Evolutionary conservation across 2,888 invertebrate genomes (phyloP), one percentile per base, ranked within the genome.

Genomic region (Thalpophila matura): DNA sequence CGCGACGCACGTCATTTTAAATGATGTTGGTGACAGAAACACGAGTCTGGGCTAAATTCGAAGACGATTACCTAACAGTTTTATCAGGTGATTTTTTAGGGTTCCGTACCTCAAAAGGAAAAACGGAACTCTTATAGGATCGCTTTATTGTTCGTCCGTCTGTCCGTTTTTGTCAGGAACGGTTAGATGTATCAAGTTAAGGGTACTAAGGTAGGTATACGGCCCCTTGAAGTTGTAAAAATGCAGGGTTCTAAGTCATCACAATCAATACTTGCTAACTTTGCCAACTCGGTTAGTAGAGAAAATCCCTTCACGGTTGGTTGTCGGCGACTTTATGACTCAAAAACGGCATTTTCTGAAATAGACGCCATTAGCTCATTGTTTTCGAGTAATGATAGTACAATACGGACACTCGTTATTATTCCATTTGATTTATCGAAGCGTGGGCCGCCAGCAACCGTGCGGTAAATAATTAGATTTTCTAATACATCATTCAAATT

Each of bases 1-100:
- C 16, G 24, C 49, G 61, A 67, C 59, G 51, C 68, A 46, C 67
- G 47, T 35, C 56, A 29, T 57, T 63, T 69, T 42, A 61, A 70
- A 69, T 70, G 71, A 53, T 63, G 49, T 29, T 57, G 47, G 26
- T 69, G 69, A 69, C 63, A 70, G 53, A 63, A 45, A 69, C 57
- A 57, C 16, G 53, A 56, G 71, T 63, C 64, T 69, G 57, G 29
- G 51, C 51, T 43, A 70, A 43, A 63, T 70, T 18, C 47, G 47
- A 63, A 53, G 24, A 42, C 29, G n/a, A 56, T 68, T 62, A 69
- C 56, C 47, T 49, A 53, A 63, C 12, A 16, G n/a, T n/a, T n/a
- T 45, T 40, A 35, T 51, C n/a, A 27, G 16, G n/a, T 31, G 12
- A 38, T 27, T 43, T 42, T 55, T 35, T 20, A 1, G n/a, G n/a